Evolutionary conservation across 2,797 vertebrate genomes (phyloP), one percentile per base, ranked within the genome.

Genomic region (Poeciliopsis presidionis): DNA sequence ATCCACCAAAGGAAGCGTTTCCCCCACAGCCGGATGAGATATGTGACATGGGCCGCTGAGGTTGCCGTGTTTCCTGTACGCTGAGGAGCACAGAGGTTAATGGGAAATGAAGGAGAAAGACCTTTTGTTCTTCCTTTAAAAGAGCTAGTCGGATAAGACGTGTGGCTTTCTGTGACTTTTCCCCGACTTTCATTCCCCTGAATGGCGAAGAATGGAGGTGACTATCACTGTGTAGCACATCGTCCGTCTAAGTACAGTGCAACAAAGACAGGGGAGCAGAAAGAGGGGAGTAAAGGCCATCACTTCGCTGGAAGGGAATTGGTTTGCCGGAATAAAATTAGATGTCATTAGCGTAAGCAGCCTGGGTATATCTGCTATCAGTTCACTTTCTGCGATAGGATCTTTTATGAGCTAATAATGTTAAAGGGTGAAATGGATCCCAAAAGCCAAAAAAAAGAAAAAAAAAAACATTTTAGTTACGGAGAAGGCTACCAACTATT

Each of bases 101-200:
- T 95, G 91, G 92, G 92, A 94, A 93, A 91, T 84, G 92, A 91
- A 90, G 90, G 90, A 92, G 90, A 91, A 91, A 91, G 91, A 88
- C 88, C 92, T 93, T 93, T 94, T 94, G 92, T 93, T 94, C 92
- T 89, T 87, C 80, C 86, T 91, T 90, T 92, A 93, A 91, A 92
- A 85, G 88, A 74, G 46, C 83, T 81, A 57, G 88, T 78, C 81
- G 84, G 89, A 92, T 90, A 92, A 94, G 93, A 93, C 67, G 87
- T 89, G 87, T 89, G 76, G 89, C 82, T 92, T 83, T 88, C 86
- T 46, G 61, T 90, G 89, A 93, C 90, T 93, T 93, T 85, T 92
- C 84, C 82, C 65, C 90, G 90, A 93, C 94, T 94, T 93, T 94
- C 90, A 89, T 84, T 89, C 83, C 47, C 89, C 84, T 84, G 88